These are phyloP conservation scores for Microtus agrestis DNA, from an alignment of 2,797 vertebrate species.

Conservation along the genomic window DNA sequence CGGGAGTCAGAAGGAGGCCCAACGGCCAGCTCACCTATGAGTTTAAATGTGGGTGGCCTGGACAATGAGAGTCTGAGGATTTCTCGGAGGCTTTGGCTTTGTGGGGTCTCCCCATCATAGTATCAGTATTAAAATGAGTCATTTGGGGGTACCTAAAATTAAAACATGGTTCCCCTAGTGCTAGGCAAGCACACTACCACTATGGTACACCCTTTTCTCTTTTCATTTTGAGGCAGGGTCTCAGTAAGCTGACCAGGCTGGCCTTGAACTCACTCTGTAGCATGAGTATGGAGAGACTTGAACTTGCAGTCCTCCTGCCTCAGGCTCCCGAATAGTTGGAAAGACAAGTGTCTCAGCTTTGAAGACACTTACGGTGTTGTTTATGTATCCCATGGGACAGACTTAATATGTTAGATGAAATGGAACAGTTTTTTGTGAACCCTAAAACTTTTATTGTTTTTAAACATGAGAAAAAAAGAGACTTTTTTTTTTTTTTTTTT, in stretches of 20 bases:
- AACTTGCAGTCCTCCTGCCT: neutral
- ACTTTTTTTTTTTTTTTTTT: neutral
- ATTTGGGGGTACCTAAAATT: no score
- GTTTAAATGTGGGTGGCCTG: neutral
- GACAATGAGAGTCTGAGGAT: no score
- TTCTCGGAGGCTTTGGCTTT: neutral
- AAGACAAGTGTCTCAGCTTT: neutral
- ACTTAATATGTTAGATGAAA: neutral
- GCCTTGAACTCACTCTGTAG: neutral
- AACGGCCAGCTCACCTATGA: neutral
- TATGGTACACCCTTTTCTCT: rapidly evolving
- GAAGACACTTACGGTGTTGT: neutral
- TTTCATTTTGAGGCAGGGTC: neutral
- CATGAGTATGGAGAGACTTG: neutral
- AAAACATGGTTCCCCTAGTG: neutral
- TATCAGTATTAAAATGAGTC: neutral
- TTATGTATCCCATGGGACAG: neutral
- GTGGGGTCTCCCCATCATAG: neutral
- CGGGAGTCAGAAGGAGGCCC: rapidly evolving
- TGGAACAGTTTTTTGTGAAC: neutral
- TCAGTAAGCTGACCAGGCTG: neutral
- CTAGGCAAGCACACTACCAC: neutral
- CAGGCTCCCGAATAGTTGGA: neutral
- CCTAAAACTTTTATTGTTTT: neutral
- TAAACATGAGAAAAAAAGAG: neutral